Base-by-base conservation (phyloP, 2,113 vertebrate species). In the Thinocorus orbignyianus region DNA sequence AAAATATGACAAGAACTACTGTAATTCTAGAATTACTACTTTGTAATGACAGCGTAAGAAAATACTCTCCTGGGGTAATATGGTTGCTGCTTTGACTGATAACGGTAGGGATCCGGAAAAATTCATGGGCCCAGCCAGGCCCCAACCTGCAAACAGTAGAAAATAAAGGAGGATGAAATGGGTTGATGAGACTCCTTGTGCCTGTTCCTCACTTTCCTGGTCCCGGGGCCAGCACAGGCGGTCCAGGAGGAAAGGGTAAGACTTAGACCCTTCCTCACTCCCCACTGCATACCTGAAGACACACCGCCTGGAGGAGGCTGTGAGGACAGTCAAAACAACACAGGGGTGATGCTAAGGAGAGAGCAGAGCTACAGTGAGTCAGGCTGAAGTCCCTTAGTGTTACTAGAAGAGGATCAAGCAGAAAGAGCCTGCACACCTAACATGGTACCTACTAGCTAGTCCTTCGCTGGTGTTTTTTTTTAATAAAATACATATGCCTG, bases 291-390 rank as follows among this genome's bases (percentile, higher is more conserved):
- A 73, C 19, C 68, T 10, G 17, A 49, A 14, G 33, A 25, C 51
- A 19, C 19, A 4, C 1, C 2, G 17, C 26, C 30, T 13, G 65
- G 30, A 46, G 58, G 55, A 69, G 49, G 80, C 1, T 0, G 0
- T 15, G 51, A 72, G 1, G 19, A 44, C 9, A 17, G 39, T 25
- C 37, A 30, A 30, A 54, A 31, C 64, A 24, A 13, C 1, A 1
- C 24, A 33, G 26, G 44, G 22, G 65, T 64, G 44, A 65, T 6
- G 8, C 19, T 58, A 42, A 1, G 5, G 48, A 55, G 39, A 0
- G 1, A 42, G n/a, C 28, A 77, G 41, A 82, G 51, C 55, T 62
- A 28, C 1, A 1, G 25, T 11, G 58, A 58, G 24, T 37, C 17
- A n/a, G 66, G 30, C 33, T 70, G 39, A 60, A 68, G 39, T 9